These are phyloP conservation scores for Limnephilus lunatus DNA, from an alignment of 2,888 invertebrate genomes.

Conservation along the genomic window DNA sequence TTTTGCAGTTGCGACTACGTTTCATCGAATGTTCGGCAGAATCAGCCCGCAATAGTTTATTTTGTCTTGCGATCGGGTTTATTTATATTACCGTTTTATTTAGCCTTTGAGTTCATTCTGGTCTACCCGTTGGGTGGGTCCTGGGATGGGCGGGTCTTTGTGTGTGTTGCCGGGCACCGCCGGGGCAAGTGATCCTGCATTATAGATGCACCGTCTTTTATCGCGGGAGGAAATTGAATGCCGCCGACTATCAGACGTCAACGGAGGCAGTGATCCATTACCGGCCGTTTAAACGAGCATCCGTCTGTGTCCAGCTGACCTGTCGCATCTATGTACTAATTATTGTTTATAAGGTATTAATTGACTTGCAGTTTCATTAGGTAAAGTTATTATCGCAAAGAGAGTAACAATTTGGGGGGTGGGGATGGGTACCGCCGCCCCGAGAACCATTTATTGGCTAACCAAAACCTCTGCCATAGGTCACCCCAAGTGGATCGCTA, in stretches of 20 bases:
- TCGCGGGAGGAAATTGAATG: slow-evolving; percentile 46
- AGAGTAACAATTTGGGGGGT: not conserved
- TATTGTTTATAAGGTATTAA: not conserved
- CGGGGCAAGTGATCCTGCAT: slow-evolving; percentile 61
- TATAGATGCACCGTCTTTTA: slow-evolving; percentile 60
- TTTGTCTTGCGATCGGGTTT: not conserved
- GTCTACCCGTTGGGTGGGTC: slow-evolving; percentile 41
- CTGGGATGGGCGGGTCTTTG: not conserved
- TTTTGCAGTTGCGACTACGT: not conserved
- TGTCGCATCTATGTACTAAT: not conserved
- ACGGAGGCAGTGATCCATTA: slow-evolving; percentile 4
- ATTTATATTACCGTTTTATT: not conserved
- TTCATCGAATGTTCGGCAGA: not conserved
- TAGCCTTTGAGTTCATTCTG: slow-evolving; percentile 51
- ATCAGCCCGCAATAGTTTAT: not conserved
- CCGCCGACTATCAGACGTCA: slow-evolving; percentile 6
- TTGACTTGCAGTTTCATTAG: not conserved
- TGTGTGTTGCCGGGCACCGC: slow-evolving; percentile 39
- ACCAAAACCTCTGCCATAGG: too few species aligned
- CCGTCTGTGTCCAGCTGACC: slow-evolving; percentile 3
- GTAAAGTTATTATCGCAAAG: not conserved
- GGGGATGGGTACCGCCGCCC: too few species aligned
- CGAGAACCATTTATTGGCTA: too few species aligned
- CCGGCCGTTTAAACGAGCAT: slow-evolving; percentile 18
- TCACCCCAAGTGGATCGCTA: too few species aligned